Conservation (phyloP, 1,140 invertebrate species). For the Lerema accius region DNA sequence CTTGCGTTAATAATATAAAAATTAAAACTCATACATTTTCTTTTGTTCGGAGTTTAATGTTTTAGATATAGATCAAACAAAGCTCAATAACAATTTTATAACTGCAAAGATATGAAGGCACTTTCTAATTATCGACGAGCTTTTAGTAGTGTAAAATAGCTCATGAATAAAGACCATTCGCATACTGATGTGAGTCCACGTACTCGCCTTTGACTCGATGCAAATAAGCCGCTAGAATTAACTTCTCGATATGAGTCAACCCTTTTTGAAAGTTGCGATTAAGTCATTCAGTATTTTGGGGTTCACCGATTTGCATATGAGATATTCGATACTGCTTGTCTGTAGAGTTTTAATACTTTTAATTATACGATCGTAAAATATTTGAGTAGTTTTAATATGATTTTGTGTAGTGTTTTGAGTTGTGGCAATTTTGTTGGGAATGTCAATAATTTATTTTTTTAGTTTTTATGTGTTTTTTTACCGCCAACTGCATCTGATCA, state of each 20-base stretch:
- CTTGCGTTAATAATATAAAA: too few relatives aligned
- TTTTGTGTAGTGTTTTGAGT: too few relatives aligned
- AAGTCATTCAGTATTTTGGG: constrained; percentile 31
- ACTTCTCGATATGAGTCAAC: constrained; percentile 29
- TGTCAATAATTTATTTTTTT: too few relatives aligned
- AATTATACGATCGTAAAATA: background rate
- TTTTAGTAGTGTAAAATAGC: constrained; percentile 25
- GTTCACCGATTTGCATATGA: constrained; percentile 15
- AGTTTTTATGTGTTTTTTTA: too few relatives aligned
- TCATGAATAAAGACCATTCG: constrained; percentile 27
- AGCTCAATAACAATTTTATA: background rate
- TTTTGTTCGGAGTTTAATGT: too few relatives aligned
- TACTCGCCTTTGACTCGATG: constrained; percentile 21
- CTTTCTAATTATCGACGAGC: constrained; percentile 20
- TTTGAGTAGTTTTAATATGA: too few relatives aligned
- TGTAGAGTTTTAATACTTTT: background rate
- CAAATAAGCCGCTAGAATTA: constrained; percentile 28
- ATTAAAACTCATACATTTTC: too few relatives aligned
- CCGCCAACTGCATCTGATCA: too few relatives aligned
- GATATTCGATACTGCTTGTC: background rate
- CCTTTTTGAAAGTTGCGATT: constrained; percentile 16
- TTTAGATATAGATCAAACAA: too few relatives aligned
- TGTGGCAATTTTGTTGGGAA: too few relatives aligned
- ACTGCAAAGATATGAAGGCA: background rate
- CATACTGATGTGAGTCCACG: constrained; percentile 3